A percentile compares a stretch with the other conserved stretches of the same genome.
phyloP scores from a whole-genome alignment of 2,888 invertebrate genomes.

The Drosophila gaucha region DNA sequence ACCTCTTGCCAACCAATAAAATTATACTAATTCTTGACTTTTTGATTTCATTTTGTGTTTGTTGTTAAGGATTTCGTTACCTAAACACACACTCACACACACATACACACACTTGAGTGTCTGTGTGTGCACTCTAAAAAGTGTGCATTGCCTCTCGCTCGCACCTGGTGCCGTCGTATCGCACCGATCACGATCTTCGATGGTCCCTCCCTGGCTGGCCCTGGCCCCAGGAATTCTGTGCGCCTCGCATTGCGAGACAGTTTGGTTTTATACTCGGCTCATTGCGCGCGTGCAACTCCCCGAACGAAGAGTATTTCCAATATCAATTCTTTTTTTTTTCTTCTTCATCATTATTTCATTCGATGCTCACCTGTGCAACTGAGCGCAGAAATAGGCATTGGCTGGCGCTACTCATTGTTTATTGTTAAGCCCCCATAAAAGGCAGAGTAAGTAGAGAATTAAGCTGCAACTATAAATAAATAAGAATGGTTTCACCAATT shows the following conservation, averaged over 20 bases:
- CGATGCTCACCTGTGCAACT: conserved; percentile 12
- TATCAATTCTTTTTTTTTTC: conserved; percentile 9
- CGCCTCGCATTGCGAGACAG: conserved; percentile 67
- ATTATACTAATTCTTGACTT: conserved; percentile 82
- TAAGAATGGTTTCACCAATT: too few species aligned
- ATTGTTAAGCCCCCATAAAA: neutral
- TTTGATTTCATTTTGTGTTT: conserved; percentile 76
- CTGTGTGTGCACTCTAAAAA: conserved; percentile 31
- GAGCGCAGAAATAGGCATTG: neutral
- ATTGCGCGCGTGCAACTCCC: conserved; percentile 74
- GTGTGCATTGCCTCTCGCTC: conserved; percentile 56
- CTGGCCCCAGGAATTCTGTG: conserved; percentile 69
- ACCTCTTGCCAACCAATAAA: conserved; percentile 80
- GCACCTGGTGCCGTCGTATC: conserved; percentile 30
- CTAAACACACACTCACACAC: conserved; percentile 65
- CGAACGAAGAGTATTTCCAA: conserved; percentile 37
- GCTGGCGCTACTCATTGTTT: neutral
- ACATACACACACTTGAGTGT: conserved; percentile 6
- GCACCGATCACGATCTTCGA: conserved; percentile 34
- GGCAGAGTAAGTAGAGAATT: conserved; percentile 2
- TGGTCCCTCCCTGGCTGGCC: conserved; percentile 66
- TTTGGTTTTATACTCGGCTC: conserved; percentile 79
- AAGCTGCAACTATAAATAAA: neutral
- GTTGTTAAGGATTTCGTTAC: conserved; percentile 78
- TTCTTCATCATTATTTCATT: neutral